phyloP scores from a whole-genome alignment of 2,113 vertebrate genomes.

The Oncorhynchus keta region DNA sequence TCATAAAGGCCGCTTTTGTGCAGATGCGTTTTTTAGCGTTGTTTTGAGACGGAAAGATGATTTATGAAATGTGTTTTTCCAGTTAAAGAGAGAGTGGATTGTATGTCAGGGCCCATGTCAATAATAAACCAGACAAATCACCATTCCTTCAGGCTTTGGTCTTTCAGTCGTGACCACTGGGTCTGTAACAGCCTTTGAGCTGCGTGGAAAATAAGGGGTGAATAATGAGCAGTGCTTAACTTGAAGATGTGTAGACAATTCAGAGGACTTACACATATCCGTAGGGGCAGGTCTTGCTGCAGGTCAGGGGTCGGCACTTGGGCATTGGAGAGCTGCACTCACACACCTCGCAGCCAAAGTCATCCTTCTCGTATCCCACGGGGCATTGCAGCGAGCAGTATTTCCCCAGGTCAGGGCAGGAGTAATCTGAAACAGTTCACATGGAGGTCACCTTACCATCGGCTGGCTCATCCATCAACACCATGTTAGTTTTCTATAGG shows the following conservation, averaged over 20 bases:
- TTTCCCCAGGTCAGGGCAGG: conserved; percentile 71
- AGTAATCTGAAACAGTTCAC: conserved; percentile 72
- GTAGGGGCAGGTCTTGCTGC: conserved; percentile 78
- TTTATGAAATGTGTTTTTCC: conserved; percentile 55
- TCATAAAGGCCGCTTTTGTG: conserved; percentile 56
- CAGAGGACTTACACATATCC: conserved; percentile 76
- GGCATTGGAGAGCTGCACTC: conserved; percentile 64
- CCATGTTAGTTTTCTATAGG: background rate
- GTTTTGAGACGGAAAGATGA: conserved; percentile 53
- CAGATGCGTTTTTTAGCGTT: conserved; percentile 49
- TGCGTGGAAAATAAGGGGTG: conserved; percentile 1
- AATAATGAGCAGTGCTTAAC: conserved; percentile 11
- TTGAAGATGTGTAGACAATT: no score
- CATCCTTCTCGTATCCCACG: conserved; percentile 71
- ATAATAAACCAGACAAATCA: background rate
- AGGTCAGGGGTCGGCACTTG: conserved; percentile 74
- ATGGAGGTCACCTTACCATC: conserved; percentile 43
- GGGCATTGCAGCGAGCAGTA: conserved; percentile 75
- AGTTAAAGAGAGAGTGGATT: background rate
- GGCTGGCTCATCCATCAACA: conserved; percentile 7
- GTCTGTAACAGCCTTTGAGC: conserved; percentile 15
- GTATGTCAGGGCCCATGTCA: background rate
- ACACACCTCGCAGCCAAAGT: conserved; percentile 77
- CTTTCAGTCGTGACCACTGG: conserved; percentile 3
- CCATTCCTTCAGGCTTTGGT: background rate